Conservation (phyloP, 2,888 invertebrate genomes). For the Lasioglossum figueresi region DNA sequence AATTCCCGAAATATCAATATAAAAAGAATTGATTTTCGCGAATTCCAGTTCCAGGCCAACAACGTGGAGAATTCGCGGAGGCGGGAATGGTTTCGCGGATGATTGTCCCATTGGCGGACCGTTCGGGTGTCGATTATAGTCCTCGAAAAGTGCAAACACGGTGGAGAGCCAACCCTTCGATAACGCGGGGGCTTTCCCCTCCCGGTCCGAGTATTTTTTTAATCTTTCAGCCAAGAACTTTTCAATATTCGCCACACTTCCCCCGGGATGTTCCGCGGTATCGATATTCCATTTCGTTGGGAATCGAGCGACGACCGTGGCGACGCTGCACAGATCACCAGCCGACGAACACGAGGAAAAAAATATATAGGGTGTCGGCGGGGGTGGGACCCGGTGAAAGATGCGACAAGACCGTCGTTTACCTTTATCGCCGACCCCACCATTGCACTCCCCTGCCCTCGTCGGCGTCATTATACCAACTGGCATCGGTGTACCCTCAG, state of each 20-base stretch:
- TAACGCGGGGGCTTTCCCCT: neutral
- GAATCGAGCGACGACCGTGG: slow-evolving; percentile 68
- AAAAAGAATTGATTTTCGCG: neutral
- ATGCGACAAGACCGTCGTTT: slow-evolving; percentile 68
- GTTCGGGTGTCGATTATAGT: slow-evolving; percentile 59
- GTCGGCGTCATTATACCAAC: slow-evolving; percentile 45
- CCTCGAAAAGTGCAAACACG: slow-evolving; percentile 61
- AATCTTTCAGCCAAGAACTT: slow-evolving; percentile 66
- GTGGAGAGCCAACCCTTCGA: slow-evolving; percentile 6
- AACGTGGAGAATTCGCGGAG: neutral
- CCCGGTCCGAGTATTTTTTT: slow-evolving; percentile 39
- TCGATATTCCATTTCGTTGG: slow-evolving; percentile 71
- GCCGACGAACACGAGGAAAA: slow-evolving; percentile 21
- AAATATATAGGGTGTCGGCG: slow-evolving; percentile 2
- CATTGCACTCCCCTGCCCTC: slow-evolving; percentile 41
- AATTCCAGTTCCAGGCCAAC: neutral
- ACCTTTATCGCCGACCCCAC: slow-evolving; percentile 65
- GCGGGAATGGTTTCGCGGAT: neutral
- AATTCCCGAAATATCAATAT: neutral
- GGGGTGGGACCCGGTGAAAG: slow-evolving; percentile 51
- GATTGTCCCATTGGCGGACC: slow-evolving; percentile 53
- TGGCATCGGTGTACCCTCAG: slow-evolving; percentile 33
- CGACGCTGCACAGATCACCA: slow-evolving; percentile 57
- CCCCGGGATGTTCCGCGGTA: slow-evolving; percentile 66
- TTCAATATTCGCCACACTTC: slow-evolving; percentile 72